A percentile compares a stretch with the other conserved stretches of the same genome.
phyloP scores from a whole-genome alignment of 2,888 invertebrate genomes.

The Oeneis ivallda region DNA sequence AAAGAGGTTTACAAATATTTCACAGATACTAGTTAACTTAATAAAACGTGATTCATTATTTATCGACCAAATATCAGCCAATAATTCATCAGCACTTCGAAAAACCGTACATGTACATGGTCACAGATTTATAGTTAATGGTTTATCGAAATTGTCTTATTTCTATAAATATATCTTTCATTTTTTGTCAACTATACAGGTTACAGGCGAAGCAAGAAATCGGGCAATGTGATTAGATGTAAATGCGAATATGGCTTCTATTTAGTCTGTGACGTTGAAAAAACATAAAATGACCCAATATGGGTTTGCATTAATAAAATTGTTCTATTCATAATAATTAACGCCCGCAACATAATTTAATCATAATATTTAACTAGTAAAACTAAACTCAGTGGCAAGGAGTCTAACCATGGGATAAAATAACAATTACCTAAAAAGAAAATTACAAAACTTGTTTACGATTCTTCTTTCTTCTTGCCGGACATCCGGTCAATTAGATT shows the following conservation, averaged over 20 bases:
- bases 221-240: too few species aligned
- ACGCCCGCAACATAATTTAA: not conserved
- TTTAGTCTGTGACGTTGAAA: too few species aligned
- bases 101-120: too few species aligned
- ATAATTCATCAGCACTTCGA: not conserved
- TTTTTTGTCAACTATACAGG: too few species aligned
- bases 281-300: too few species aligned
- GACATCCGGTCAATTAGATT: slow-evolving; percentile 86
- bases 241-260: too few species aligned
- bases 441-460: slow-evolving; percentile 40
- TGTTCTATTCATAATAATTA: not conserved
- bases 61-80: not conserved
- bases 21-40: not conserved
- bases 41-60: too few species aligned
- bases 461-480: slow-evolving; percentile 61
- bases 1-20: not conserved
- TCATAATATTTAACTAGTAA: not conserved
- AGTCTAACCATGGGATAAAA: slow-evolving; percentile 6
- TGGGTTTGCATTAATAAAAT: not conserved
- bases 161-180: too few species aligned
- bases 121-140: too few species aligned
- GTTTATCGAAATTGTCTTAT: too few species aligned
- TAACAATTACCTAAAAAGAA: slow-evolving; percentile 7
- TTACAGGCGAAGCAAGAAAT: too few species aligned
- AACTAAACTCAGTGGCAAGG: slow-evolving; percentile 25